These are phyloP conservation scores for Lagria hirta DNA, from an alignment of 2,888 invertebrate species.

Conservation along the genomic window DNA sequence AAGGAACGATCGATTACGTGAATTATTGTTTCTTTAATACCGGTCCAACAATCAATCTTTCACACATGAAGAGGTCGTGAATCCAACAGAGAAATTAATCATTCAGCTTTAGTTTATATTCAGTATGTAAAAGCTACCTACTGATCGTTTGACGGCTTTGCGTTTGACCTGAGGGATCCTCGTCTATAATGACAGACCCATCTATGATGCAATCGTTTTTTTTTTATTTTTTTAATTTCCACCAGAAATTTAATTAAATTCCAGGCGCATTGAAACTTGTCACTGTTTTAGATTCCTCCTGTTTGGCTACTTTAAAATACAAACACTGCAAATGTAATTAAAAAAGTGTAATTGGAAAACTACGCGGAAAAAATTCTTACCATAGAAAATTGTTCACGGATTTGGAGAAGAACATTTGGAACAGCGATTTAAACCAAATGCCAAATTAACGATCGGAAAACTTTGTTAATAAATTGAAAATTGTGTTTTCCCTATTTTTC, in stretches of 20 bases:
- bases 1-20: slow-evolving; percentile 32
- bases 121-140: slow-evolving; percentile 28
- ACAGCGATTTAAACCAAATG: too few species aligned
- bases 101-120: slow-evolving; percentile 34
- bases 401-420: too few species aligned
- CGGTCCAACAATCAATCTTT: slow-evolving; percentile 45
- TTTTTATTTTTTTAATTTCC: slow-evolving; percentile 14
- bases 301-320: too few species aligned
- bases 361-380: too few species aligned
- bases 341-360: too few species aligned
- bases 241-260: slow-evolving; percentile 29
- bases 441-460: too few species aligned
- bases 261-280: slow-evolving; percentile 15
- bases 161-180: slow-evolving; percentile 17
- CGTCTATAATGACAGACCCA: slow-evolving; percentile 21
- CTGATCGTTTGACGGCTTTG: slow-evolving; percentile 24
- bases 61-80: slow-evolving; percentile 45
- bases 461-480: too few species aligned
- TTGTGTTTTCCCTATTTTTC: too few species aligned
- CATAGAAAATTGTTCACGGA: too few species aligned
- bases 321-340: too few species aligned
- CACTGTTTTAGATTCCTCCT: too few species aligned
- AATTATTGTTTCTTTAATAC: slow-evolving; percentile 41
- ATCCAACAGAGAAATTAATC: slow-evolving; percentile 43
- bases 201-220: slow-evolving; percentile 26